A percentile compares a stretch with the other conserved stretches of the same genome.
These are phyloP conservation scores for Enteromius fasciolatus DNA, from an alignment of 2,797 vertebrate genomes.

Conservation along the genomic window DNA sequence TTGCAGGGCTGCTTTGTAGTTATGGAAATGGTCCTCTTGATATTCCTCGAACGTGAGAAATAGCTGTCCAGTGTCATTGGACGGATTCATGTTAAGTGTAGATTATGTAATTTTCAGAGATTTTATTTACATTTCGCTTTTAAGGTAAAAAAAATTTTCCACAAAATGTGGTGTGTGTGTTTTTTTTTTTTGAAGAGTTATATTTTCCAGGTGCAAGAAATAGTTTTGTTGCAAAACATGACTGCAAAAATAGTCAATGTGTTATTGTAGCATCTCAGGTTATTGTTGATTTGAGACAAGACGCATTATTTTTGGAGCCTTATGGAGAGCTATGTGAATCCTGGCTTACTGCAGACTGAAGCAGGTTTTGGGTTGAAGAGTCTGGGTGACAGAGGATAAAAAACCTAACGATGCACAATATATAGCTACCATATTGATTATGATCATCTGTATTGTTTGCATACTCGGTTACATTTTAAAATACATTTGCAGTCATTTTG, in stretches of 20 bases:
- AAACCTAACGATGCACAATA: background rate
- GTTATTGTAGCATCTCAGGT: background rate
- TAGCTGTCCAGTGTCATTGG: background rate
- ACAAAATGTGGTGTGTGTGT: background rate
- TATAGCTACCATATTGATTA: background rate
- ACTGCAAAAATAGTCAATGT: background rate
- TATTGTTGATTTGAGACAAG: background rate
- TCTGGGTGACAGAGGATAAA: background rate
- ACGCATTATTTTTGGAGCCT: background rate
- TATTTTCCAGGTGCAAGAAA: background rate
- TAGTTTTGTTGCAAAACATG: background rate
- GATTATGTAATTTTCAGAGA: background rate
- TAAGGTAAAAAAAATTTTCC: background rate
- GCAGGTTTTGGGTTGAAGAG: background rate
- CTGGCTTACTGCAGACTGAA: background rate
- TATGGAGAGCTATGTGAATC: background rate
- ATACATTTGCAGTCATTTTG: background rate
- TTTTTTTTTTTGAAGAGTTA: background rate
- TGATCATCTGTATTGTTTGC: background rate
- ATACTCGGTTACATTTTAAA: background rate
- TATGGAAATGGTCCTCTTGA: conserved; percentile 40
- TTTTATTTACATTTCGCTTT: background rate
- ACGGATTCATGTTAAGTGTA: background rate
- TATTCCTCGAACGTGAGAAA: conserved; percentile 29
- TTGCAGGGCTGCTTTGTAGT: conserved; percentile 27